A percentile compares a stretch with the other conserved stretches of the same genome.
Evolutionary conservation across 2,113 vertebrate genomes (phyloP).

Genomic region (Spheniscus mendiculus): DNA sequence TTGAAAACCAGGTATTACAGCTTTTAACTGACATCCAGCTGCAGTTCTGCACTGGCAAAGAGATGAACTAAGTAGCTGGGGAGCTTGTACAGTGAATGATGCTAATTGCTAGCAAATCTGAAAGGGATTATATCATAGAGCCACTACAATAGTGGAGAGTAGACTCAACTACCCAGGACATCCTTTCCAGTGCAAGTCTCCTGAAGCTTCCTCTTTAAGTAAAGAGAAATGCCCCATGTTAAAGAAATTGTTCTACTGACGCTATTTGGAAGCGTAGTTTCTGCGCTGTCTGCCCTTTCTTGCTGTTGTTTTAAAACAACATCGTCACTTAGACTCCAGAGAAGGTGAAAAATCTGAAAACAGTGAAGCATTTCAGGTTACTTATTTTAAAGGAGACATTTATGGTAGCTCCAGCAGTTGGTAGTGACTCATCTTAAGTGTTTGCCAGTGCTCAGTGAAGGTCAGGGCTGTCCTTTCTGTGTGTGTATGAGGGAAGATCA

Average conservation of each 20-base stretch:
- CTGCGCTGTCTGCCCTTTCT: neutral
- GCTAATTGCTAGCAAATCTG: neutral
- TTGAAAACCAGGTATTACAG: neutral
- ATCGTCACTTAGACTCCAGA: neutral
- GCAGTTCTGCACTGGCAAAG: neutral
- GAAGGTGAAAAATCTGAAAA: neutral
- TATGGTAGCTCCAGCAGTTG: neutral
- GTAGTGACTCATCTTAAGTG: neutral
- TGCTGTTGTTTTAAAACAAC: neutral
- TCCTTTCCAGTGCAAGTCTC: neutral
- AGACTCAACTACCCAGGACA: neutral
- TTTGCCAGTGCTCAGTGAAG: neutral
- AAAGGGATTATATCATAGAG: neutral
- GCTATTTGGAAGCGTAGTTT: neutral
- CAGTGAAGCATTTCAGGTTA: neutral
- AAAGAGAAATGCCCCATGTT: neutral
- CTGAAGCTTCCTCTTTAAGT: neutral
- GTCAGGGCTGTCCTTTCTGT: neutral
- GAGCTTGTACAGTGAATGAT: neutral
- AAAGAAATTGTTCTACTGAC: neutral
- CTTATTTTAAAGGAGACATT: neutral
- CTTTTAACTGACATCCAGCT: neutral
- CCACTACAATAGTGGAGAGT: neutral
- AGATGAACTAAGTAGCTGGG: neutral
- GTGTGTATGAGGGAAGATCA: neutral